Base-by-base conservation (phyloP, 2,797 vertebrate species). In the Borostomias antarcticus region DNA sequence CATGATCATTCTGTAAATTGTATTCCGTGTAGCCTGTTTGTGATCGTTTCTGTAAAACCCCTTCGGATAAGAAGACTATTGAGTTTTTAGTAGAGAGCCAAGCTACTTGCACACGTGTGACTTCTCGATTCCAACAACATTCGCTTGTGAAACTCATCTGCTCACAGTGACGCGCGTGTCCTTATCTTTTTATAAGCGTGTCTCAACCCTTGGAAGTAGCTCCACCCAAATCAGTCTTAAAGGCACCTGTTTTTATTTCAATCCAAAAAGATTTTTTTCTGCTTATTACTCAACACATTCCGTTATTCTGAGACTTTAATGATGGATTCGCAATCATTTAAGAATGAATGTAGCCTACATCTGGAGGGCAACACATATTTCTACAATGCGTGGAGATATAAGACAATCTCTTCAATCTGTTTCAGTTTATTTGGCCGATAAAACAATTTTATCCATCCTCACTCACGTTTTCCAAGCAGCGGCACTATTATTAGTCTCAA, bases 161-260 rank as follows among this genome's bases (percentile, higher is more conserved):
- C 80, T 81, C 83, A 68, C 65, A 23, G 78, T 85, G 85, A 89
- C 85, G 85, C 63, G 66, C 1, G 13, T 78, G 79, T 83, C 79
- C 78, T 78, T 77, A 79, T 80, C 74, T 67, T 73, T 71, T 86
- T 88, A 87, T 90, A 88, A 80, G 64, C 30, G 79, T 4, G 48
- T 58, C 58, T 60, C 19, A 72, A 80, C 75, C 43, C 50, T 68
- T 6, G 70, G 58, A 58, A 76, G 17, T 69, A 66, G 82, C 88
- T 87, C 89, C 88, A 75, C 90, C 90, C 88, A 76, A 5, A 1
- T 2, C 40, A 25, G 56, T 19, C 80, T 82, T 83, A 87, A 86
- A 84, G 72, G 70, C 58, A 21, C 48, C 48, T 10, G 48, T 51
- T 48, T 43, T 43, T 17, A 43, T 43, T 43, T 43, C 40, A 13